These are phyloP conservation scores for Orchesellides sinensis DNA, from an alignment of 2,888 invertebrate species.

Conservation along the genomic window DNA sequence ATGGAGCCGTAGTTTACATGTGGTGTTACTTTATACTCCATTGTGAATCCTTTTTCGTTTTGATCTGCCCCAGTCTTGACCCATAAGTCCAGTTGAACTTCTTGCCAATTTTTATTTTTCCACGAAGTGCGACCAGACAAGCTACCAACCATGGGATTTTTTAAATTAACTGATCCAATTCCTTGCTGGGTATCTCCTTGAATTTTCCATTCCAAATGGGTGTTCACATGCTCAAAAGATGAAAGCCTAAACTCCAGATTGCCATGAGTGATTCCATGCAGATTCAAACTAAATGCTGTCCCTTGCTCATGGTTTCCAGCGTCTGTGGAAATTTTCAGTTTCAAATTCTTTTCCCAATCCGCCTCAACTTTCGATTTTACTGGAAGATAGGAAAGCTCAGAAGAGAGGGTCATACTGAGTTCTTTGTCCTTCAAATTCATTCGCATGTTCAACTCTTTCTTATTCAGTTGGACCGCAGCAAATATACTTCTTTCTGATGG, in stretches of 20 bases:
- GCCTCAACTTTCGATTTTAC: slow-evolving; percentile 40
- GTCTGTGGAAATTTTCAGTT: slow-evolving; percentile 38
- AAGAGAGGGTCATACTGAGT: slow-evolving; percentile 39
- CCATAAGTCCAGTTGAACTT: slow-evolving; percentile 62
- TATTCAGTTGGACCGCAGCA: slow-evolving; percentile 19
- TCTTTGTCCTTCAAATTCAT: not conserved
- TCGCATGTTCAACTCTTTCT: slow-evolving; percentile 53
- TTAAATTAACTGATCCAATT: slow-evolving; percentile 44
- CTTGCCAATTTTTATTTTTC: slow-evolving; percentile 66
- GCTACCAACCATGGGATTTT: slow-evolving; percentile 61
- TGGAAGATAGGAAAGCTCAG: slow-evolving; percentile 40
- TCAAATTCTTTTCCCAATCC: slow-evolving; percentile 29
- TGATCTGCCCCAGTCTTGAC: slow-evolving; percentile 28
- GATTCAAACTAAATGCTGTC: slow-evolving; percentile 41
- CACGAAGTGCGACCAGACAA: slow-evolving; percentile 60
- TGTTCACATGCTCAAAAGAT: slow-evolving; percentile 52
- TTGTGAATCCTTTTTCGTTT: slow-evolving; percentile 63
- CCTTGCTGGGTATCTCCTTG: slow-evolving; percentile 62
- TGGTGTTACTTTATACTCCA: slow-evolving; percentile 53
- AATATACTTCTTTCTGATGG: slow-evolving; percentile 27
- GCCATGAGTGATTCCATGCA: slow-evolving; percentile 66
- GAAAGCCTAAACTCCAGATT: slow-evolving; percentile 62
- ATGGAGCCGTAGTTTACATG: slow-evolving; percentile 45
- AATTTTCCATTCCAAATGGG: slow-evolving; percentile 66
- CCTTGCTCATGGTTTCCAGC: slow-evolving; percentile 56